A percentile compares a stretch with the other conserved stretches of the same genome.
Conservation (phyloP, 2,797 vertebrate genomes). For the Pterois miles region DNA sequence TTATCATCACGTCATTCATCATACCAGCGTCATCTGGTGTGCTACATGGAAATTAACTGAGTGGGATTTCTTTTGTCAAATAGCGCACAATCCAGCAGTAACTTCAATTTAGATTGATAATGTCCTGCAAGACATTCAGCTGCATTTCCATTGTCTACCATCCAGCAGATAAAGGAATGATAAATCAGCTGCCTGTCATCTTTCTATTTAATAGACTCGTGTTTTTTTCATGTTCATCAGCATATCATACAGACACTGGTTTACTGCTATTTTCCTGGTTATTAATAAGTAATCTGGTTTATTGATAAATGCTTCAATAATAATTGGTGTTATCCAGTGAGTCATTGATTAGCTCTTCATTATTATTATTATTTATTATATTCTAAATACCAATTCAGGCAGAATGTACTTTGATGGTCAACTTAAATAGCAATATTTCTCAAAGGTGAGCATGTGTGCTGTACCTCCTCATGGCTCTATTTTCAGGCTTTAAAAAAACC, state of each 20-base stretch:
- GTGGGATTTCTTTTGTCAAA: conserved; percentile 3
- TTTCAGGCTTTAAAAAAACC: too few relatives aligned
- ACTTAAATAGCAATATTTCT: not conserved
- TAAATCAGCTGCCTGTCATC: not conserved
- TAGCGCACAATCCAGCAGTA: not conserved
- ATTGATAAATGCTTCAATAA: not conserved
- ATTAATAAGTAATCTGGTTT: not conserved
- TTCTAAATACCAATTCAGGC: not conserved
- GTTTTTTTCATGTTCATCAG: conserved; percentile 9
- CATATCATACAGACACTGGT: not conserved
- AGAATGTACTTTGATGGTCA: not conserved
- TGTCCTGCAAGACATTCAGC: conserved; percentile 1
- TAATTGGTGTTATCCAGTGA: not conserved
- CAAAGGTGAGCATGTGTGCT: too few relatives aligned
- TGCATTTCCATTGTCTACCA: conserved; percentile 9
- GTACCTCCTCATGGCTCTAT: too few relatives aligned
- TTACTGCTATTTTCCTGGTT: not conserved
- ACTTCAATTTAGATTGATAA: conserved; percentile 20
- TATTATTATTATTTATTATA: too few relatives aligned
- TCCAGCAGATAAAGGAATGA: conserved; percentile 14
- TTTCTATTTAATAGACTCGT: not conserved
- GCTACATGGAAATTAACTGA: conserved; percentile 7
- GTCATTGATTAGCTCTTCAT: not conserved
- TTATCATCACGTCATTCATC: conserved; percentile 13
- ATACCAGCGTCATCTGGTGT: not conserved